Evolutionary conservation across 2,888 invertebrate species (phyloP).

Genomic region (Caenorhabditis doughertyi): DNA sequence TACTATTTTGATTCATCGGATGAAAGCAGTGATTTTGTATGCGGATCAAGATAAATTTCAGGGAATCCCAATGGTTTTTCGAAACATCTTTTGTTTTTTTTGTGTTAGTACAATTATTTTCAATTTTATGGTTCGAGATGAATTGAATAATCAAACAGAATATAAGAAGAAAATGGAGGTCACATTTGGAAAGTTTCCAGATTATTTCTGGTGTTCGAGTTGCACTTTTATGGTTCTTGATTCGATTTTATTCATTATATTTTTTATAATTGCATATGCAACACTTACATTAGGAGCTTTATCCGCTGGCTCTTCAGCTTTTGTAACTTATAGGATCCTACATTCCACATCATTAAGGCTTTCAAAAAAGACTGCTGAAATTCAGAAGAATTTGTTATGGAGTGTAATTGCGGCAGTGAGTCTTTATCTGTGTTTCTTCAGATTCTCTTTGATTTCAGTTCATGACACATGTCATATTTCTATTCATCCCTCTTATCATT

Average conservation of each 20-base stretch:
- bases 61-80: not conserved
- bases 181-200: not conserved
- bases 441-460: no score
- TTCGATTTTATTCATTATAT: not conserved
- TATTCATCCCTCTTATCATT: no score
- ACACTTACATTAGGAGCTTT: not conserved
- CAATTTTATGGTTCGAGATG: not conserved
- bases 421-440: no score
- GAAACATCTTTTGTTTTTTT: not conserved
- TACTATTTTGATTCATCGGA: slow-evolving; percentile 4
- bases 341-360: not conserved
- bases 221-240: slow-evolving; percentile 16
- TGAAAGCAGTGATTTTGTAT: slow-evolving; percentile 2
- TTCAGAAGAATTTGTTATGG: not conserved
- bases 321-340: not conserved
- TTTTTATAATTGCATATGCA: not conserved
- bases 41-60: not conserved
- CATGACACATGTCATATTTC: no score
- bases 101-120: not conserved
- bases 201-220: slow-evolving; percentile 13
- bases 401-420: not conserved
- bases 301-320: slow-evolving; percentile 3
- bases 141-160: not conserved
- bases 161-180: slow-evolving; percentile 15
- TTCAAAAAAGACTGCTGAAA: not conserved